Base-by-base conservation (phyloP, 2,888 invertebrate species). In the Tupiocoris notatus region DNA sequence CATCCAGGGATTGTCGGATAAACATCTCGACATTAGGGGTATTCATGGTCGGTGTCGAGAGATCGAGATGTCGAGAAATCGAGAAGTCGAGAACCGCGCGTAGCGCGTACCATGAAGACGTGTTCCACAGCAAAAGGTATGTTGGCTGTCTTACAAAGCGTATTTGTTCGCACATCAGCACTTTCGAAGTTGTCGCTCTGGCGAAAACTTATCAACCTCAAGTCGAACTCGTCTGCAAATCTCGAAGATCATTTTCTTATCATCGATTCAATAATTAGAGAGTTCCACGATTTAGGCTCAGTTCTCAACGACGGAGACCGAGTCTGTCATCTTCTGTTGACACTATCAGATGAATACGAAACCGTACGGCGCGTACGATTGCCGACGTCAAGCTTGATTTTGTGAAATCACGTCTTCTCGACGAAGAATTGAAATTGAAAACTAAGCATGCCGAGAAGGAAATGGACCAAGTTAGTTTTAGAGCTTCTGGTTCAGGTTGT, bases 361-460 rank as follows among this genome's bases (percentile, higher is more conserved):
- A 74, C 77, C 0, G 68, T 77, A 16, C 78, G 1, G 56, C 77
- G 1, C 77, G 77, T 21, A 78, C 78, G 1, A 20, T 70, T 12
- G 17, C 75, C 17, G 59, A 58, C 17, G 68, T 77, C 24, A 78
- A 23, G 9, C 1, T 78, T 2, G 71, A 78, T n/a, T 78, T 78
- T 67, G 77, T 77, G 20, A 78, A 78, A 71, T 25, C 70, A 7
- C 66, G 63, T 62, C 58, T 76, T 9, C 56, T 76, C 2, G 71
- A 77, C 16, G 20, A 23, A 20, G 73, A 73, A 61, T 22, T 24
- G n/a, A 78, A 77, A 39, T n/a, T 75, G 23, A 54, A 57, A 66
- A 73, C 18, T 12, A 62, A 25, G 39, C 12, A 24, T 20, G 21
- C 17, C 16, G 20, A 18, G 20, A 54, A 17, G 20, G 7, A 62